These are phyloP conservation scores for Nycticorax nycticorax DNA, from an alignment of 2,113 vertebrate genomes.

Conservation along the genomic window DNA sequence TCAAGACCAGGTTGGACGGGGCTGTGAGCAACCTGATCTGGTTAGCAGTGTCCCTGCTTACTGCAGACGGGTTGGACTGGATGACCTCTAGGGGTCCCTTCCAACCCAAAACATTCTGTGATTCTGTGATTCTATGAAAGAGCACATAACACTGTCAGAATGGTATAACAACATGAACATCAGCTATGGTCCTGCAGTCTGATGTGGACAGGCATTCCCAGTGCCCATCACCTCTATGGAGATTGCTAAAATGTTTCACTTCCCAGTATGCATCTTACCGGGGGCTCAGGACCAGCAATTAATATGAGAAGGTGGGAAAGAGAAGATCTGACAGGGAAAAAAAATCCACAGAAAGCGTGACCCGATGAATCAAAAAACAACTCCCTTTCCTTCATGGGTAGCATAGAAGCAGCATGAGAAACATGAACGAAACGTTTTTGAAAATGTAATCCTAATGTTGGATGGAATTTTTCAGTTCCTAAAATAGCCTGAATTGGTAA, in stretches of 20 bases:
- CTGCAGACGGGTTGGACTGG: too few species aligned
- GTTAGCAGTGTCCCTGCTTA: too few species aligned
- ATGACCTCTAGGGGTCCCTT: too few species aligned
- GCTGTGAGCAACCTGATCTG: too few species aligned
- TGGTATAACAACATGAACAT: background rate
- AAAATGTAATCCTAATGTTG: background rate
- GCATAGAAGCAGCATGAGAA: background rate
- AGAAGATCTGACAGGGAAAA: background rate
- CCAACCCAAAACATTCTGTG: too few species aligned
- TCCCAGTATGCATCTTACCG: background rate
- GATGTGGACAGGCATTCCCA: background rate
- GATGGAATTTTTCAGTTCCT: background rate
- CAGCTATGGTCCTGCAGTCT: background rate
- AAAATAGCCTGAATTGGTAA: background rate
- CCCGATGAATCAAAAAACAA: background rate
- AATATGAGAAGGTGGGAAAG: background rate
- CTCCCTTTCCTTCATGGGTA: background rate
- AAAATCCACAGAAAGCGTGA: background rate
- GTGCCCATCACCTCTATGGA: background rate
- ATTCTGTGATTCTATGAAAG: background rate
- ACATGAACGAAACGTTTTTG: background rate
- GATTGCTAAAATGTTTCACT: background rate
- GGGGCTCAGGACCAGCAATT: background rate
- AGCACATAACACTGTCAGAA: background rate
- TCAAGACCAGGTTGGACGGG: too few species aligned